These are phyloP conservation scores for Adelosebastes latens DNA, from an alignment of 2,797 vertebrate species.

Conservation along the genomic window DNA sequence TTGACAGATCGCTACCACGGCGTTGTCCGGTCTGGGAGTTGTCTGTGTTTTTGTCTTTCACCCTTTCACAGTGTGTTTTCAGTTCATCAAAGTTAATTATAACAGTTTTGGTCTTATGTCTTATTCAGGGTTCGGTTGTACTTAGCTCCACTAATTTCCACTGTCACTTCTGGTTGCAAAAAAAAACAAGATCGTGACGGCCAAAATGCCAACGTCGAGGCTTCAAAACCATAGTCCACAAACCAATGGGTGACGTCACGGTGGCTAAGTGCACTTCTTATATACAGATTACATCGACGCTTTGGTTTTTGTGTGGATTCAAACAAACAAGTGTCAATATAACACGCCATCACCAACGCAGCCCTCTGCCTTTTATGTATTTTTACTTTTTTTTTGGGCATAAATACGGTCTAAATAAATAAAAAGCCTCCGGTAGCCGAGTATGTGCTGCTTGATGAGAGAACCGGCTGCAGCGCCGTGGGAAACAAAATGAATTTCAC, in stretches of 20 bases:
- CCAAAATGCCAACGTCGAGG: background rate
- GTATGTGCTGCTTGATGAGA: background rate
- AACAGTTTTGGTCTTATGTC: too few species aligned
- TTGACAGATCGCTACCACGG: too few species aligned
- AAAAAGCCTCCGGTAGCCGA: background rate
- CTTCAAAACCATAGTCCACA: background rate
- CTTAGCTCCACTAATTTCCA: background rate
- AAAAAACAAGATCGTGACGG: background rate
- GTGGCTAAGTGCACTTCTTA: background rate
- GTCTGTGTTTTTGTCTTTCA: too few species aligned
- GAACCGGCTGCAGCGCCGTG: background rate
- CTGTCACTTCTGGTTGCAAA: background rate
- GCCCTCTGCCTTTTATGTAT: background rate
- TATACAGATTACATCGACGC: background rate
- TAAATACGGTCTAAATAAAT: too few species aligned
- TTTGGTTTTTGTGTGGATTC: background rate
- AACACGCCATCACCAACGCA: fast-evolving
- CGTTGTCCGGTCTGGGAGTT: too few species aligned
- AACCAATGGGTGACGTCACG: background rate
- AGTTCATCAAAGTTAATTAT: too few species aligned
- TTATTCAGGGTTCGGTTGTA: background rate
- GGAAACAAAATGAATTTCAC: constrained; percentile 62
- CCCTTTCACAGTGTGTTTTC: too few species aligned
- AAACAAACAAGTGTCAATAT: background rate
- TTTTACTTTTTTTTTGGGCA: background rate